Conservation (phyloP, 2,113 vertebrate species). For the human region DNA sequence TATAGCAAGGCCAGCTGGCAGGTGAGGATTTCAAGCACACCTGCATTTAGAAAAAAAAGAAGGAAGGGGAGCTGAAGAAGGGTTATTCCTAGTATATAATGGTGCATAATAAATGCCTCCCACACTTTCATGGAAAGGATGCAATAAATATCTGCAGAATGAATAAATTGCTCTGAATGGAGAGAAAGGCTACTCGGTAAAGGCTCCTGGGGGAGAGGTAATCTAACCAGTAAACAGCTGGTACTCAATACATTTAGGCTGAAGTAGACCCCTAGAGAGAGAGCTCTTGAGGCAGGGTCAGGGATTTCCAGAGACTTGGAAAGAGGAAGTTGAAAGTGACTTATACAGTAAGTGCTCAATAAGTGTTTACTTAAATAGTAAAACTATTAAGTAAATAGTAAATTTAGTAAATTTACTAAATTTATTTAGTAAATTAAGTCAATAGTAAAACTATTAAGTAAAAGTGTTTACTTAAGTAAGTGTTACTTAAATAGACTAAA, state of each 20-base stretch:
- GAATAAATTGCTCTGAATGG: slow-evolving; percentile 26
- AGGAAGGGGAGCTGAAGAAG: slow-evolving; percentile 23
- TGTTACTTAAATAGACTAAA: slow-evolving; percentile 46
- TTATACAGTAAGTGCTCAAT: neutral
- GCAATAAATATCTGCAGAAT: slow-evolving; percentile 43
- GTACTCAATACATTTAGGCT: slow-evolving; percentile 44
- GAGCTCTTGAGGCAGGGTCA: slow-evolving; percentile 26
- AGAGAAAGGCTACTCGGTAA: neutral
- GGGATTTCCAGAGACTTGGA: slow-evolving; percentile 28
- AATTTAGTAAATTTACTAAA: too few species aligned
- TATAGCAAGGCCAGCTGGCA: slow-evolving; percentile 8
- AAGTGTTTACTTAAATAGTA: neutral
- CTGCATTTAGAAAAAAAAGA: neutral
- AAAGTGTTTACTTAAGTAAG: too few species aligned
- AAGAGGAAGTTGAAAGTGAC: neutral
- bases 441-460: too few species aligned
- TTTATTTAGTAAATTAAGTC: too few species aligned
- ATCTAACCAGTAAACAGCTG: slow-evolving; percentile 44
- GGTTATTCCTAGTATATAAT: neutral
- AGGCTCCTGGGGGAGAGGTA: neutral
- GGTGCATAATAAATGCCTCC: slow-evolving; percentile 39
- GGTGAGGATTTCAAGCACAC: neutral
- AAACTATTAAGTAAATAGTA: too few species aligned
- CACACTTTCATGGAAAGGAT: neutral
- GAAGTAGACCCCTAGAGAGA: neutral